Percentiles rank a stretch among this genome's conserved stretches.
Evolutionary conservation across 2,888 invertebrate species (phyloP).

Genomic region (Cynaeus angustus): DNA sequence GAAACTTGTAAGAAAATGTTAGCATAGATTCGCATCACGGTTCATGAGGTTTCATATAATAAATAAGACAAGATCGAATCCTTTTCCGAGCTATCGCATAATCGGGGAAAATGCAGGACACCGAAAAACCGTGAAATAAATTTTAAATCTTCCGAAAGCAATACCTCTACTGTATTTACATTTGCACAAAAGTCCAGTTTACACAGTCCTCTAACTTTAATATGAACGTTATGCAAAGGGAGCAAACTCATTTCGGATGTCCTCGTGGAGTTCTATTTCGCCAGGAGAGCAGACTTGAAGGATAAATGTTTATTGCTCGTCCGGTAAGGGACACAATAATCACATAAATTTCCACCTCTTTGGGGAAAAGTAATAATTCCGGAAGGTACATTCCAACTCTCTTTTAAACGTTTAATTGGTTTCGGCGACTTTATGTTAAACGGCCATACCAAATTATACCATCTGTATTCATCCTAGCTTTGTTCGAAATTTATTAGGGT

Average conservation of each 20-base stretch:
- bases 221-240: constrained; percentile 37
- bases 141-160: constrained; percentile 36
- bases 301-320: constrained; percentile 49
- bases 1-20: not conserved
- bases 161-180: constrained; percentile 17
- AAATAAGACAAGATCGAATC: constrained; percentile 1
- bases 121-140: constrained; percentile 39
- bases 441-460: constrained; percentile 40
- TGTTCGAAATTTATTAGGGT: constrained; percentile 43
- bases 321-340: constrained; percentile 46
- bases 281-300: constrained; percentile 23
- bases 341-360: constrained; percentile 43
- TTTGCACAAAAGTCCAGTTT: constrained; percentile 21
- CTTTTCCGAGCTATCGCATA: not conserved
- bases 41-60: not conserved
- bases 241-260: constrained; percentile 35
- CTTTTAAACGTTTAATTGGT: constrained; percentile 17
- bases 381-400: constrained; percentile 4
- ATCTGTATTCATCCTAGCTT: constrained; percentile 44
- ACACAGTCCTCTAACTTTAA: constrained; percentile 33
- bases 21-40: constrained; percentile 3
- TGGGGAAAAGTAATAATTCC: not conserved
- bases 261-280: constrained; percentile 16
- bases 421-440: constrained; percentile 15
- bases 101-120: constrained; percentile 15